A percentile compares a stretch with the other conserved stretches of the same genome.
These are phyloP conservation scores for Aotus griseimembra DNA, from an alignment of 2,797 vertebrate species.

Conservation along the genomic window DNA sequence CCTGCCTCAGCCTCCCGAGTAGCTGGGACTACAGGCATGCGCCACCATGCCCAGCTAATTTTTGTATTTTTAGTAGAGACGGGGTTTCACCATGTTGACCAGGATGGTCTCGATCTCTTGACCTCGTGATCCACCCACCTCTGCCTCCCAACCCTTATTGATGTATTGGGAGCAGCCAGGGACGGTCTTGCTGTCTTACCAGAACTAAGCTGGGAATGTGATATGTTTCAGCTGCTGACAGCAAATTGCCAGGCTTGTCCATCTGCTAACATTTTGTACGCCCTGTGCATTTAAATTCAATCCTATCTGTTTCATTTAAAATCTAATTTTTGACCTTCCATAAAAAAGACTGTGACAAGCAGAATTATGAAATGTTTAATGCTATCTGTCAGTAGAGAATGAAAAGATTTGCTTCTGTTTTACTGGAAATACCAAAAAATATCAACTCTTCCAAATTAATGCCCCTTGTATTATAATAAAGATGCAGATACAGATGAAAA, in stretches of 20 bases:
- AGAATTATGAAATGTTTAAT: constrained; percentile 59
- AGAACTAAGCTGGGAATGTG: constrained; percentile 16
- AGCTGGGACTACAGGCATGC: no score
- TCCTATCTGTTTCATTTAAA: constrained; percentile 70
- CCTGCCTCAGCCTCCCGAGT: no score
- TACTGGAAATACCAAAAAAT: background rate
- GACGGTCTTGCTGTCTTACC: background rate
- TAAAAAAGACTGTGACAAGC: constrained; percentile 47
- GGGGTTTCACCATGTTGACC: no score
- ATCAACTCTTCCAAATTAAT: background rate
- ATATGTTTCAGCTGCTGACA: constrained; percentile 7
- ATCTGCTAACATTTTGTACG: constrained; percentile 61
- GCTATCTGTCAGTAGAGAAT: constrained; percentile 15
- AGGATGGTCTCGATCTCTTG: no score
- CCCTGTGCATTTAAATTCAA: constrained; percentile 65
- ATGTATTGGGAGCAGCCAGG: background rate
- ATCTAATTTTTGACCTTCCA: constrained; percentile 25
- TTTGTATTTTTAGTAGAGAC: no score
- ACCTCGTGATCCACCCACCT: no score
- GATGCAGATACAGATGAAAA: background rate
- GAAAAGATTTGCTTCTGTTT: constrained; percentile 44
- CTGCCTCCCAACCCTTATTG: background rate
- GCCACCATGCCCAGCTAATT: no score
- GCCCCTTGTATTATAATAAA: background rate
- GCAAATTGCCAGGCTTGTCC: constrained; percentile 45